Base-by-base conservation (phyloP, 2,797 vertebrate species). In the Rhincodon typus region DNA sequence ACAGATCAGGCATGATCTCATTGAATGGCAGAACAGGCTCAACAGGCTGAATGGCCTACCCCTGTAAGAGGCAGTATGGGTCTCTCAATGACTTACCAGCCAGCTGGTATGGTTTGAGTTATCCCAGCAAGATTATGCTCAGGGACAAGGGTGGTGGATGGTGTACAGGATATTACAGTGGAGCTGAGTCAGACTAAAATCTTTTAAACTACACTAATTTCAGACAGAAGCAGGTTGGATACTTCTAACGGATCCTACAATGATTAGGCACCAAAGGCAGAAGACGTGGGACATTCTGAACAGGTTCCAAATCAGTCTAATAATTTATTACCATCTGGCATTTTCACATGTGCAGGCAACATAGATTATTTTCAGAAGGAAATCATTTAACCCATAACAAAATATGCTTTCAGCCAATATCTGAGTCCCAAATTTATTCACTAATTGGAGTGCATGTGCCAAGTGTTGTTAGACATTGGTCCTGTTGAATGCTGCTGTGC, bases 271-370 rank as follows among this genome's bases (percentile, higher is more conserved):
- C 50, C 12, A 13, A 88, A 34, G 25, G 27, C 50, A 30, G 50
- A 27, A 27, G 50, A 88, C 1, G 50, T 15, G 53, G 53, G 27
- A n/a, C 30, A 1, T 90, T 62, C 53, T 90, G 53, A 17, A 90
- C 53, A 90, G 17, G 86, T 90, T 90, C 87, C 53, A 57, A 90
- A 90, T 90, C 87, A 90, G 87, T 17, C 50, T 34, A 90, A 90
- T 90, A 90, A 62, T 62, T 90, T 62, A 90, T 90, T 90, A 62
- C 12, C 87, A 19, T 57, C 53, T 90, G 86, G 86, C 10, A 5
- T 34, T 53, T 88, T 57, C 86, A 62, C 30, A 62, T 90, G 15
- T 57, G 87, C 50, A 90, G 57, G 27, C 50, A 90, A 90, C 27
- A 53, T n/a, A 62, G 87, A n/a, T 62, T 90, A 57, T 53, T 90